A percentile compares a stretch with the other conserved stretches of the same genome.
Conservation (phyloP, 2,888 invertebrate genomes). For the Pseudococcus jackbeardsleyi region DNA sequence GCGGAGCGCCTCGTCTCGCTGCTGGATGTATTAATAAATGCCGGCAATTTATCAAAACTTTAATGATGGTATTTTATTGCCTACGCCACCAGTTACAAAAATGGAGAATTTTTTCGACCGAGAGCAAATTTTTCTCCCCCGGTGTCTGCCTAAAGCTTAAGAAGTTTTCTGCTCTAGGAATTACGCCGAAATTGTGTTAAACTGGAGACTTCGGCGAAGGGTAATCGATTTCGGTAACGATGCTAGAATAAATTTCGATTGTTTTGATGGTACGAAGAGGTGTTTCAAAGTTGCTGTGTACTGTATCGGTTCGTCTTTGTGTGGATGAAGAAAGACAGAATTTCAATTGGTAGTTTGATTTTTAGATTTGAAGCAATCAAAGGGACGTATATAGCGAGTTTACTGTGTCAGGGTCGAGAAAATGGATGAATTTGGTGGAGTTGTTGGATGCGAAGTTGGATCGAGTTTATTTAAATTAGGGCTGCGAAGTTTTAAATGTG, state of each 20-base stretch:
- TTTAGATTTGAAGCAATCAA: neutral
- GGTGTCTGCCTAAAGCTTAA: neutral
- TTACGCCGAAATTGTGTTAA: neutral
- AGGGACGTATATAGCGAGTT: neutral
- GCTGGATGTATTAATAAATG: conserved; percentile 43
- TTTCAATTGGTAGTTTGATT: neutral
- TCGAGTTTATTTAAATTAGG: no score
- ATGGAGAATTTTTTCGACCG: conserved; percentile 10
- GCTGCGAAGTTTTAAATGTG: no score
- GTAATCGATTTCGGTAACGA: conserved; percentile 17
- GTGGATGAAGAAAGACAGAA: neutral
- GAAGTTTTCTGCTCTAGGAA: conserved; percentile 5
- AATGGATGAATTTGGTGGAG: no score
- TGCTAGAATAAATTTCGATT: neutral
- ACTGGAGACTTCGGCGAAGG: neutral
- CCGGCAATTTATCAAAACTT: conserved; percentile 37
- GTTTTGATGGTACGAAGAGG: neutral
- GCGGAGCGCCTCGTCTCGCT: neutral
- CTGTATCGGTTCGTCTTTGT: neutral
- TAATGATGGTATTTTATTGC: conserved; percentile 13
- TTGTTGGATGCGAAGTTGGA: no score
- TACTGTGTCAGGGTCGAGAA: no score
- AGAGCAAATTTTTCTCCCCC: neutral
- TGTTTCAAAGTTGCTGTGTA: neutral
- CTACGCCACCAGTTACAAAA: neutral